Percentiles rank a stretch among this genome's conserved stretches.
These are phyloP conservation scores for Pogonocherus hispidulus DNA, from an alignment of 2,888 invertebrate genomes.

Conservation along the genomic window DNA sequence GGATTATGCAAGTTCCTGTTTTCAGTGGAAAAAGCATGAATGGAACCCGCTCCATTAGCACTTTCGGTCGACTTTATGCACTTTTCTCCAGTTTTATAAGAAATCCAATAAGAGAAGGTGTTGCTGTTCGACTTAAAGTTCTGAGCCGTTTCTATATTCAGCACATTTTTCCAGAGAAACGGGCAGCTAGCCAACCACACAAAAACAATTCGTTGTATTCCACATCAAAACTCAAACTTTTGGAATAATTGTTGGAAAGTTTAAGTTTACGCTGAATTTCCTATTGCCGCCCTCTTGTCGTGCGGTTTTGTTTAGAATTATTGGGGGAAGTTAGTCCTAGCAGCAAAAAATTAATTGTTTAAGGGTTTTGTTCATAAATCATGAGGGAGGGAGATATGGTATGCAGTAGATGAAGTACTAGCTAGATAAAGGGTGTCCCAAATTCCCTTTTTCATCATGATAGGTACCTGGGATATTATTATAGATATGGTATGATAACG, in stretches of 20 bases:
- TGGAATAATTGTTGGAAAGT: constrained; percentile 32
- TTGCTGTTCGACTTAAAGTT: constrained; percentile 6
- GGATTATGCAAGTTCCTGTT: neutral
- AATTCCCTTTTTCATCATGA: too few relatives aligned
- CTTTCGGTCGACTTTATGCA: constrained; percentile 2
- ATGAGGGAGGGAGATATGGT: neutral
- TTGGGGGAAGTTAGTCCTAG: neutral
- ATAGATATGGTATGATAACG: too few relatives aligned
- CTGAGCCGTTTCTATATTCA: neutral
- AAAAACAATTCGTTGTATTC: constrained; percentile 21
- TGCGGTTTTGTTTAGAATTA: constrained; percentile 11
- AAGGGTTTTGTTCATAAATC: neutral
- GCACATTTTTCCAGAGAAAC: neutral
- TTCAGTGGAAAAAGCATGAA: neutral
- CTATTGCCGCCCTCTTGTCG: constrained; percentile 9
- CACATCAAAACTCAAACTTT: constrained; percentile 27
- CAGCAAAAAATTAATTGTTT: constrained; percentile 5
- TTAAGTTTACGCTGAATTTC: constrained; percentile 21
- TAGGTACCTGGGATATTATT: too few relatives aligned
- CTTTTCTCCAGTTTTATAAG: neutral
- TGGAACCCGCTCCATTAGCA: neutral
- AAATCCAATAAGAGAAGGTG: constrained; percentile 12
- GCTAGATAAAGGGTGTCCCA: too few relatives aligned
- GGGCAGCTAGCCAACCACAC: constrained; percentile 10
- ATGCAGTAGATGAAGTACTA: neutral